A percentile compares a stretch with the other conserved stretches of the same genome.
phyloP scores from a whole-genome alignment of 2,113 vertebrate species.

The Colossoma macropomum region DNA sequence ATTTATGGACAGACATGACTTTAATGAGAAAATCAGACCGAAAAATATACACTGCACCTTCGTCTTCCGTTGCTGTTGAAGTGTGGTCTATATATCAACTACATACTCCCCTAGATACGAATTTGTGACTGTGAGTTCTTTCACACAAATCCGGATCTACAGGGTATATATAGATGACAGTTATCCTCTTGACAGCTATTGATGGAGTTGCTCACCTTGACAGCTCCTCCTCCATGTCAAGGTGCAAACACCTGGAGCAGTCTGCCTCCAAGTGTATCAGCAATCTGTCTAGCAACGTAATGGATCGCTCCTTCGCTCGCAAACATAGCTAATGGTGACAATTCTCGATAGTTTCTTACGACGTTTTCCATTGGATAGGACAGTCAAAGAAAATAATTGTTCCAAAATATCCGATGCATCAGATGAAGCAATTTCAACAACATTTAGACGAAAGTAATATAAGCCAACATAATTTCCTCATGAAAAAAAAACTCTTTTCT shows the following conservation, averaged over 20 bases:
- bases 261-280: conserved; percentile 44
- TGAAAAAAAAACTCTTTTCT: too few species aligned
- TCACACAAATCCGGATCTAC: conserved; percentile 99
- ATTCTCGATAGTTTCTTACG: neutral
- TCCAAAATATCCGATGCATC: too few species aligned
- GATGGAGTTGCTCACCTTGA: conserved; percentile 69
- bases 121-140: conserved; percentile 95
- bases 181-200: conserved; percentile 67
- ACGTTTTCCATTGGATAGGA: neutral
- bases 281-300: conserved; percentile 22
- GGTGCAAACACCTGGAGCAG: conserved; percentile 58
- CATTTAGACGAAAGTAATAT: too few species aligned
- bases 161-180: conserved; percentile 99
- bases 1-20: neutral
- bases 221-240: conserved; percentile 61
- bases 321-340: conserved; percentile 22
- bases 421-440: too few species aligned
- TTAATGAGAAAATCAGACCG: neutral
- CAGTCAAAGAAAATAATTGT: neutral
- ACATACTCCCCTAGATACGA: conserved; percentile 99
- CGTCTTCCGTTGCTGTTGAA: conserved; percentile 77
- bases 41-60: conserved; percentile 6
- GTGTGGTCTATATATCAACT: conserved; percentile 98
- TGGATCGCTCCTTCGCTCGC: conserved; percentile 28
- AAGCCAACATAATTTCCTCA: too few species aligned